A percentile compares a stretch with the other conserved stretches of the same genome.
Evolutionary conservation across 2,797 vertebrate species (phyloP).

Genomic region (Tokudaia muenninki): DNA sequence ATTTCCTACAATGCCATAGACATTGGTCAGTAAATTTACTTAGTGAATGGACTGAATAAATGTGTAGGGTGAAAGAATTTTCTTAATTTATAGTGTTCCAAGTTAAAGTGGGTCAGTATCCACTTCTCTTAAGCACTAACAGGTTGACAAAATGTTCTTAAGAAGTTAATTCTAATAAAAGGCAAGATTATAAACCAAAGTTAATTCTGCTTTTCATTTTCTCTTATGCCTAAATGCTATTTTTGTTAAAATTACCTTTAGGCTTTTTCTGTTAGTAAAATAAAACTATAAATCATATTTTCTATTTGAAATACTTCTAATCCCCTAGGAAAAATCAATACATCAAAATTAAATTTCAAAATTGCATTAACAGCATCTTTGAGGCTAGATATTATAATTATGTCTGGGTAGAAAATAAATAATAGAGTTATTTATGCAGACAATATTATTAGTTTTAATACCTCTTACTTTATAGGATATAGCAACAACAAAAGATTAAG

Average conservation of each 20-base stretch:
- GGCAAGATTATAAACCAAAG: constrained; percentile 56
- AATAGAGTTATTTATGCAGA: constrained; percentile 59
- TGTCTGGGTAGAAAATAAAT: constrained; percentile 65
- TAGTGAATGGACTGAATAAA: constrained; percentile 20
- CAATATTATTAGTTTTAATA: constrained; percentile 69
- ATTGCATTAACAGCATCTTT: constrained; percentile 74
- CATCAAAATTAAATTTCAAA: constrained; percentile 82
- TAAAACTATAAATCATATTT: constrained; percentile 77
- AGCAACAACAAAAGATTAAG: constrained; percentile 38
- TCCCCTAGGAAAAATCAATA: constrained; percentile 81
- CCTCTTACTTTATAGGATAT: constrained; percentile 60
- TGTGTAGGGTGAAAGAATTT: background rate
- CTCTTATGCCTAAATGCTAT: constrained; percentile 64
- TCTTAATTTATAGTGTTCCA: background rate
- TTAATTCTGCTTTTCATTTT: constrained; percentile 77
- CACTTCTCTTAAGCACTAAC: background rate
- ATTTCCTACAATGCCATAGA: background rate
- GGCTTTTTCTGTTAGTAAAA: constrained; percentile 54
- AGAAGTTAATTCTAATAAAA: background rate
- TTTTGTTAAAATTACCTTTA: constrained; percentile 77
- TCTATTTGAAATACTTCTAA: constrained; percentile 73
- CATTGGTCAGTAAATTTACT: constrained; percentile 26
- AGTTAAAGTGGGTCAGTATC: background rate
- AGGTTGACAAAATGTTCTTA: background rate
- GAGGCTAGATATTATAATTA: constrained; percentile 76